Conservation (phyloP, 1,140 invertebrate genomes). For the Homalodisca vitripennis region DNA sequence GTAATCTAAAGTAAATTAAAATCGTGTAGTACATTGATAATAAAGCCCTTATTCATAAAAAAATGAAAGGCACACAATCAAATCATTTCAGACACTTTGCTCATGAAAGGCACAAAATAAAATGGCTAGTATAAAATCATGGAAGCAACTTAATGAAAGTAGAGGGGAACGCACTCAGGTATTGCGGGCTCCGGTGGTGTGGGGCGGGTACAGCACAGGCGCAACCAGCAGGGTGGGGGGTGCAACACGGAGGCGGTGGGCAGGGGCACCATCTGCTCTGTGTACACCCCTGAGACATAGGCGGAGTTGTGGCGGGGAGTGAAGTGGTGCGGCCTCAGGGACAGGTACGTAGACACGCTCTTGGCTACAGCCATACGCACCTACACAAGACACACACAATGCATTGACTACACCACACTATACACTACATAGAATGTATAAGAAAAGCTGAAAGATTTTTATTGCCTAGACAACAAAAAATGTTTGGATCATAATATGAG, state of each 20-base stretch:
- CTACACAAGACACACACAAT: too few relatives aligned
- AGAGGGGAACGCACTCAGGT: background rate
- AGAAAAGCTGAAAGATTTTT: too few relatives aligned
- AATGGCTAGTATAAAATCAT: background rate
- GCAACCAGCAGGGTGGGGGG: constrained; percentile 30
- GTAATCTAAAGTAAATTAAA: too few relatives aligned
- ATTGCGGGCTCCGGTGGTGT: constrained; percentile 6
- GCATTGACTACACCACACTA: too few relatives aligned
- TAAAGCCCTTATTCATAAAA: too few relatives aligned
- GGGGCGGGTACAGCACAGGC: constrained; percentile 26
- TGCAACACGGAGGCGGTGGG: constrained; percentile 16
- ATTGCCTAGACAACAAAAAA: too few relatives aligned
- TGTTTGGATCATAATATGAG: too few relatives aligned
- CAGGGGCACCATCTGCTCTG: constrained; percentile 22
- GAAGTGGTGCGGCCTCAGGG: constrained; percentile 47
- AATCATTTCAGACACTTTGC: background rate
- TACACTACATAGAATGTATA: too few relatives aligned
- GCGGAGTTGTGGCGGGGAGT: constrained; percentile 41
- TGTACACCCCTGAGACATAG: constrained; percentile 38
- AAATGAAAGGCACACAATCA: background rate
- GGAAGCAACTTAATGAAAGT: background rate
- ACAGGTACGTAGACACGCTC: constrained; percentile 56
- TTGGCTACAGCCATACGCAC: constrained; percentile 57
- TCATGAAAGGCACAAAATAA: background rate
- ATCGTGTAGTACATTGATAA: too few relatives aligned